Conservation (phyloP, 2,797 vertebrate genomes). For the Lacerta bilineata region DNA sequence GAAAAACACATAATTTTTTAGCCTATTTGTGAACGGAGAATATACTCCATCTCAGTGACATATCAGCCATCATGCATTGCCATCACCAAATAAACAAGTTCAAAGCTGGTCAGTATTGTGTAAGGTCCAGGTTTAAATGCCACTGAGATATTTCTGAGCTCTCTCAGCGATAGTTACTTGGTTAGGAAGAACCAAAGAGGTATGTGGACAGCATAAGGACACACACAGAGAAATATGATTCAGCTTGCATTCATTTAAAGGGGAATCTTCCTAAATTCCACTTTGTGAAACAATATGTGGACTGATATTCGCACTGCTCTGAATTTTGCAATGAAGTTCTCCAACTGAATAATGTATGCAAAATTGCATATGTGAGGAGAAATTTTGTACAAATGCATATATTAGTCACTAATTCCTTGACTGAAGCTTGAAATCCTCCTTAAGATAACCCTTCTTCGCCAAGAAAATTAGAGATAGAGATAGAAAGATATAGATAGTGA, state of each 20-base stretch:
- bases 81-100: background rate
- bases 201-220: background rate
- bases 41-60: background rate
- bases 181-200: background rate
- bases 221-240: too few species aligned
- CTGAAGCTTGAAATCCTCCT: background rate
- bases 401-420: background rate
- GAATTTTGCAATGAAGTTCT: too few species aligned
- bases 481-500: background rate
- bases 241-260: too few species aligned
- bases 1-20: background rate
- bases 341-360: too few species aligned
- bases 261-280: too few species aligned
- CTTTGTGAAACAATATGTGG: too few species aligned
- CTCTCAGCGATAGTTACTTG: background rate
- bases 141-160: background rate
- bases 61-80: background rate
- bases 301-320: too few species aligned
- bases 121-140: background rate
- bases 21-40: background rate
- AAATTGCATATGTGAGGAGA: too few species aligned
- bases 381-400: too few species aligned
- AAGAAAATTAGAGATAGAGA: too few species aligned
- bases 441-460: background rate
- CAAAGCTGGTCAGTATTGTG: background rate